Base-by-base conservation (phyloP, 2,888 invertebrate species). In the Netelia melanura region DNA sequence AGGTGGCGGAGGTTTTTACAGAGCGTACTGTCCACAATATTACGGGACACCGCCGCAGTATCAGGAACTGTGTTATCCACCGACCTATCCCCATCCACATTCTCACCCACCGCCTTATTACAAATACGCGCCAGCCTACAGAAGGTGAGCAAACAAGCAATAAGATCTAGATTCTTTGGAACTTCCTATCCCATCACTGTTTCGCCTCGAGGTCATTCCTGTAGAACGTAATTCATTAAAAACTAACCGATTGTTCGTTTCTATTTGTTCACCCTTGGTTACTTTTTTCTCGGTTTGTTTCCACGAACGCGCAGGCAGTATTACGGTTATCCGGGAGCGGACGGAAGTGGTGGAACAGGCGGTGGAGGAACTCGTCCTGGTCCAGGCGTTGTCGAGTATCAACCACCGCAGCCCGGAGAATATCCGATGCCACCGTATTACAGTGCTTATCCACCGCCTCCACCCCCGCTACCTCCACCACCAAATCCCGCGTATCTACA, bases 391-490 rank as follows among this genome's bases (percentile, higher is more conserved):
- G 92, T 93, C 67, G 92, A 94, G 83, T 95, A 94, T 86, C 94
- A 94, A 77, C 94, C 94, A 62, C 94, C 94, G 77, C 94, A 94
- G 72, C 94, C 93, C 62, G 93, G 93, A 44, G 94, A 92, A 87
- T 95, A 95, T 90, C 95, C 95, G 14, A 94, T 96, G 84, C 94
- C 95, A 86, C 95, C 95, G 38, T 96, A 95, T 90, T 96, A 96
- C 84, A 91, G 91, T 25, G 93, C 90, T 48, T 94, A 93, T 87
- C 93, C 93, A 72, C 91, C 93, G 3, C 93, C 93, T n/a, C 94
- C 94, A n/a, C 93, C 93, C n/a, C 94, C 93, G 2, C 92, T 94
- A n/a, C 93, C 96, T 86, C 95, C 97, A 94, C 96, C 89, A 95
- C 96, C 92, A 44, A 93, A 93, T 92, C 93, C 93, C 79, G 93